Evolutionary conservation across 1,140 invertebrate species (phyloP).

Genomic region (Lasioglossum albipes): DNA sequence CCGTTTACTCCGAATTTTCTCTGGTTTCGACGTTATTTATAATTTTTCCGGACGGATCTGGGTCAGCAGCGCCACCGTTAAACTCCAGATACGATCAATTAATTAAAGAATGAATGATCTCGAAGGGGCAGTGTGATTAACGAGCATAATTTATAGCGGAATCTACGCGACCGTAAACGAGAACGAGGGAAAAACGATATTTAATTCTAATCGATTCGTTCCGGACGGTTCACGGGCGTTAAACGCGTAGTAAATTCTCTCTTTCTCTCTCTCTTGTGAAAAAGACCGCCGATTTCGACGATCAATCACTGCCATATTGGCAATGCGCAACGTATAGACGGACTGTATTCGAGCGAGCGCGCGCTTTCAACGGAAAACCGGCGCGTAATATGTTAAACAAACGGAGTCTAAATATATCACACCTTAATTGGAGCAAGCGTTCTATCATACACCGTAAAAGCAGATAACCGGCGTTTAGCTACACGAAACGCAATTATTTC

Average conservation of each 20-base stretch:
- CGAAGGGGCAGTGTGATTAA: neutral
- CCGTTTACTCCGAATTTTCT: neutral
- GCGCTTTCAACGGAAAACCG: neutral
- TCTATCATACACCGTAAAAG: constrained; percentile 26
- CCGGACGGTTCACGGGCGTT: too few relatives aligned
- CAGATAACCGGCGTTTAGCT: constrained; percentile 41
- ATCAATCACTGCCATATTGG: constrained; percentile 9
- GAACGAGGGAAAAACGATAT: neutral
- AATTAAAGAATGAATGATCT: neutral
- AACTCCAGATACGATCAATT: neutral
- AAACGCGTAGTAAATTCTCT: too few relatives aligned
- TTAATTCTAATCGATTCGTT: too few relatives aligned
- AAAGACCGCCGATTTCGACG: neutral
- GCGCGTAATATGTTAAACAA: constrained; percentile 23
- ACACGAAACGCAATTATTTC: constrained; percentile 41
- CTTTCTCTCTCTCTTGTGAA: too few relatives aligned
- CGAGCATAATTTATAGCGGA: neutral
- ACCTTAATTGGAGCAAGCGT: constrained; percentile 30
- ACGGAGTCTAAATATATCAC: constrained; percentile 24
- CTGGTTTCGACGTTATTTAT: neutral
- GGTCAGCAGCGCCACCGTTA: neutral
- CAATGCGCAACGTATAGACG: neutral
- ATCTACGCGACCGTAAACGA: neutral
- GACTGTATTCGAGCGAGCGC: neutral
- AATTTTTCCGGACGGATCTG: neutral